Evolutionary conservation across 2,113 vertebrate species (phyloP).

Genomic region (Electrona antarctica): DNA sequence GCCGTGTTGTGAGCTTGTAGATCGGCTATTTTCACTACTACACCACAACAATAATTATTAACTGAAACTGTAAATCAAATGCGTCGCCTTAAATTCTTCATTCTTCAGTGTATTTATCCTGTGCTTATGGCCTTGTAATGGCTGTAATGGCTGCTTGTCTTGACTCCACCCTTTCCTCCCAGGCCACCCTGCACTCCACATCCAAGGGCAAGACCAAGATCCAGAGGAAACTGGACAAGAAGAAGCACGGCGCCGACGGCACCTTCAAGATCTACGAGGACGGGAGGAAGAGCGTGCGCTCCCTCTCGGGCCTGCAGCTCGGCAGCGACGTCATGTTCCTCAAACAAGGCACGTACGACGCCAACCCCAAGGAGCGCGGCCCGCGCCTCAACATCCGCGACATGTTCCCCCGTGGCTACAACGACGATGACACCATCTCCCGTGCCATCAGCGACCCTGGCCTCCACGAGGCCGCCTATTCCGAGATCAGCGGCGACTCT

Average conservation of each 20-base stretch:
- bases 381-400: constrained; percentile 88
- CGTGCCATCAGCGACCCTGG: constrained; percentile 93
- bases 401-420: constrained; percentile 86
- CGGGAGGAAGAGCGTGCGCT: constrained; percentile 91
- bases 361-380: constrained; percentile 83
- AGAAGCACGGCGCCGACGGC: constrained; percentile 86
- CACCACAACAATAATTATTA: too few relatives aligned
- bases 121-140: too few relatives aligned
- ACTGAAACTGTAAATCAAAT: too few relatives aligned
- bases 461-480: constrained; percentile 85
- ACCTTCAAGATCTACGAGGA: constrained; percentile 96
- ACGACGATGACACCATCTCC: constrained; percentile 83
- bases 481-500: constrained; percentile 93
- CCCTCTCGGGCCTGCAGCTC: constrained; percentile 91
- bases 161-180: constrained; percentile 47
- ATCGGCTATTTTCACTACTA: too few relatives aligned
- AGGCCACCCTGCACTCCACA: constrained; percentile 91
- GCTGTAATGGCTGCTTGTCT: neutral
- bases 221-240: constrained; percentile 93
- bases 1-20: too few relatives aligned
- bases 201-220: constrained; percentile 93
- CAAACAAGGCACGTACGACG: constrained; percentile 84
- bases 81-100: too few relatives aligned
- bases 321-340: constrained; percentile 95
- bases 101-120: too few relatives aligned